Percentiles rank a stretch among this genome's conserved stretches.
phyloP scores from a whole-genome alignment of 2,797 vertebrate species.

The Sarcophilus harrisii region DNA sequence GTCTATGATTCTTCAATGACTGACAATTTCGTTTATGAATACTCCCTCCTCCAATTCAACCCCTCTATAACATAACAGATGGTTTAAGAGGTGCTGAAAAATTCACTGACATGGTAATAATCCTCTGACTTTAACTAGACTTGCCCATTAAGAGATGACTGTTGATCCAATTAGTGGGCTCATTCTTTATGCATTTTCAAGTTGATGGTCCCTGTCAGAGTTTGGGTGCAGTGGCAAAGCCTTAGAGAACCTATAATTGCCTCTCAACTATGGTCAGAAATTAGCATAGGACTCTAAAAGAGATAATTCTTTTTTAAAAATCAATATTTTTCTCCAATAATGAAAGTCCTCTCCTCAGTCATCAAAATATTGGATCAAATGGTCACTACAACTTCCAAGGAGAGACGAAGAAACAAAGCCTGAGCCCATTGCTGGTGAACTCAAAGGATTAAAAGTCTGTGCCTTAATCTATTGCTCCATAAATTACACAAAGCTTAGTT shows the following conservation, averaged over 20 bases:
- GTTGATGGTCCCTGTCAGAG: not conserved
- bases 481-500: not conserved
- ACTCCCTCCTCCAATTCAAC: not conserved
- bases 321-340: conserved; percentile 4
- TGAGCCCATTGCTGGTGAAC: not conserved
- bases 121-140: not conserved
- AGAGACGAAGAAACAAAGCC: conserved; percentile 23
- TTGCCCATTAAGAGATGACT: not conserved
- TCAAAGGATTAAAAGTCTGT: not conserved
- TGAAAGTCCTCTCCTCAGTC: conserved; percentile 2
- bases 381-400: conserved; percentile 22
- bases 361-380: not conserved
- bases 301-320: not conserved
- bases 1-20: not conserved
- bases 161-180: not conserved
- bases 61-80: not conserved
- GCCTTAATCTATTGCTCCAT: conserved; percentile 14
- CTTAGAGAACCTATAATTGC: not conserved
- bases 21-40: not conserved
- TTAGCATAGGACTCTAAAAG: not conserved
- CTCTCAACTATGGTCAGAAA: not conserved
- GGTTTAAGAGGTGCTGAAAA: not conserved
- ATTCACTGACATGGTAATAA: not conserved
- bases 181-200: not conserved
- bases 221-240: not conserved